Percentiles rank a stretch among this genome's conserved stretches.
Conservation (phyloP, 2,888 invertebrate species). For the Heliconius cydno region DNA sequence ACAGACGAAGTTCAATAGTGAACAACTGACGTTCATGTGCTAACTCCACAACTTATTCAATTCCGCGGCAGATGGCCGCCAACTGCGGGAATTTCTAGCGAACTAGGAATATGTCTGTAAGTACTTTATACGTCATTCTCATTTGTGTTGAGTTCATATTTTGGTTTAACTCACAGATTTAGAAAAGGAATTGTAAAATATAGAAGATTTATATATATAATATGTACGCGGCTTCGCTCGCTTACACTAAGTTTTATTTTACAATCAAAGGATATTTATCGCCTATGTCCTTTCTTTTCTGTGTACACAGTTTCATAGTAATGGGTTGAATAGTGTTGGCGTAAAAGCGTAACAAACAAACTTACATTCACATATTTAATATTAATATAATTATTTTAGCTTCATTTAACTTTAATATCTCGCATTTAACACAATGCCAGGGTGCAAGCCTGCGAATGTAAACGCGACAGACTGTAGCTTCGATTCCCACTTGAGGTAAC, state of each 20-base stretch:
- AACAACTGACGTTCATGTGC: constrained; percentile 34
- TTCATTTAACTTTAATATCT: no score
- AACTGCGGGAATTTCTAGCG: constrained; percentile 31
- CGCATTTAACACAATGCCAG: no score
- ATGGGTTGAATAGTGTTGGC: no score
- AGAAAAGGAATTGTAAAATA: neutral
- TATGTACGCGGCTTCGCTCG: no score
- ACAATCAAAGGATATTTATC: no score
- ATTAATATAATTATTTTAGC: no score
- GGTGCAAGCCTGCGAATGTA: no score
- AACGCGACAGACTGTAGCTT: neutral
- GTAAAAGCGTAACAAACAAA: no score
- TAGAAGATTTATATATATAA: neutral
- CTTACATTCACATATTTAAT: no score
- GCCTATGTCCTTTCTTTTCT: no score
- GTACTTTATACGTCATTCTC: constrained; percentile 19
- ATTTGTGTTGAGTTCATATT: constrained; percentile 23
- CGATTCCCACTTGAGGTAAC: neutral
- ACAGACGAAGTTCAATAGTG: constrained; percentile 28
- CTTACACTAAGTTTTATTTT: no score
- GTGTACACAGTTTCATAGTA: no score
- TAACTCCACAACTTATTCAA: constrained; percentile 39
- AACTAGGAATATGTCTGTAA: constrained; percentile 17
- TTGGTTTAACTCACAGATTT: neutral
- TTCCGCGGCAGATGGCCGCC: constrained; percentile 34